A percentile compares a stretch with the other conserved stretches of the same genome.
Evolutionary conservation across 23 tunicate genomes (phyloP).

Genomic region (Diplosoma virens): DNA sequence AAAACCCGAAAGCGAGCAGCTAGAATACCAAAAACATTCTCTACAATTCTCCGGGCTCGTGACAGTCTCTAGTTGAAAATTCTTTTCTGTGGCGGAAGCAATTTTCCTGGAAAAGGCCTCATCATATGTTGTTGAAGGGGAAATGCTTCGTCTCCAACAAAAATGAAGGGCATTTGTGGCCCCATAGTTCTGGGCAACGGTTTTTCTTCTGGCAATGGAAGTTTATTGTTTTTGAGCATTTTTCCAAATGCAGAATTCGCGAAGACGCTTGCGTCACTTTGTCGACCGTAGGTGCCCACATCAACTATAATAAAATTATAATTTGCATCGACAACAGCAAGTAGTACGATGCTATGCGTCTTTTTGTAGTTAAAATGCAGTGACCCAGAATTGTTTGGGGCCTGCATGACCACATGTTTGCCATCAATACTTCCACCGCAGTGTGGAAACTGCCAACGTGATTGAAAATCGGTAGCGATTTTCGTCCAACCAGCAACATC

Average conservation of each 20-base stretch:
- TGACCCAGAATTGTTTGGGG: slow-evolving; percentile 49
- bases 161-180: slow-evolving; percentile 20
- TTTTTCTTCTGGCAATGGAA: background rate
- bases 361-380: slow-evolving; percentile 39
- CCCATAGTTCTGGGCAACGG: background rate
- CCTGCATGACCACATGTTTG: slow-evolving; percentile 41
- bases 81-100: background rate
- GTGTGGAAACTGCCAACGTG: slow-evolving; percentile 45
- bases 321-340: slow-evolving; percentile 32
- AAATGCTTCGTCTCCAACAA: slow-evolving; percentile 71
- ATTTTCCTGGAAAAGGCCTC: slow-evolving; percentile 38
- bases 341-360: slow-evolving; percentile 25
- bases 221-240: background rate
- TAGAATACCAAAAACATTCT: slow-evolving; percentile 44
- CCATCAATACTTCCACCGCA: slow-evolving; percentile 53
- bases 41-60: slow-evolving; percentile 31
- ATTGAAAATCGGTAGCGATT: slow-evolving; percentile 21
- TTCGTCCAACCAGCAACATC: slow-evolving; percentile 9
- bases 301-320: slow-evolving; percentile 47
- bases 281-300: slow-evolving; percentile 45
- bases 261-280: slow-evolving; percentile 49
- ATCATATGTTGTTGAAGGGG: slow-evolving; percentile 26
- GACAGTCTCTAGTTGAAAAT: slow-evolving; percentile 39
- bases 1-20: slow-evolving; percentile 5
- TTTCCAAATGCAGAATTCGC: slow-evolving; percentile 47